These are phyloP conservation scores for Bufo gargarizans DNA, from an alignment of 2,113 vertebrate species.

Conservation along the genomic window DNA sequence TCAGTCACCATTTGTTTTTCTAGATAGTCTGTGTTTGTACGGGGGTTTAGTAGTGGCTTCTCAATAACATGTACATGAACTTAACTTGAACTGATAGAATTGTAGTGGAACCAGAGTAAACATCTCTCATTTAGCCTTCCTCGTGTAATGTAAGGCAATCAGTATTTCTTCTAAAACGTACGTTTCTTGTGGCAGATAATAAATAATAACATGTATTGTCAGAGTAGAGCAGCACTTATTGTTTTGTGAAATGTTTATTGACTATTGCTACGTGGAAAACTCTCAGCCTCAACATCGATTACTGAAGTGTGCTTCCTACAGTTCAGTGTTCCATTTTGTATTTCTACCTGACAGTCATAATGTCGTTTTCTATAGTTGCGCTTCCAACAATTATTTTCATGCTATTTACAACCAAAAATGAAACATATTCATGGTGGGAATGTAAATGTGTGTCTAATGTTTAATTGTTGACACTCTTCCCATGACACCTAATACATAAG, in stretches of 20 bases:
- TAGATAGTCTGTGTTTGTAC: no score
- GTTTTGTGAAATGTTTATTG: neutral
- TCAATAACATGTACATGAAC: neutral
- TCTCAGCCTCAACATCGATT: neutral
- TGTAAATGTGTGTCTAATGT: neutral
- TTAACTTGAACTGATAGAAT: conserved; percentile 5
- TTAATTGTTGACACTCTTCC: no score
- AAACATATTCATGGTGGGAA: neutral
- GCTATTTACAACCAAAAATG: neutral
- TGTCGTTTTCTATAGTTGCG: neutral
- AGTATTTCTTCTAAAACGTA: neutral
- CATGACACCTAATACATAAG: neutral
- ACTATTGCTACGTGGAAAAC: neutral
- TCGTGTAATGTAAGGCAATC: neutral
- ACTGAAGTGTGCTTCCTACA: neutral
- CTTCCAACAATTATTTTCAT: neutral
- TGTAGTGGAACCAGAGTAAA: neutral
- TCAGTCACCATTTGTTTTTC: neutral
- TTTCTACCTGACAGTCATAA: neutral
- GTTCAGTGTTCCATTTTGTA: neutral
- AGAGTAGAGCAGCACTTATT: neutral
- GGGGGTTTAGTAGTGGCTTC: neutral
- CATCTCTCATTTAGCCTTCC: neutral
- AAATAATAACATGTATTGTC: neutral
- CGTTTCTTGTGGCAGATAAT: neutral